Base-by-base conservation (phyloP, 1,140 invertebrate species). In the Phocides pigmalion region DNA sequence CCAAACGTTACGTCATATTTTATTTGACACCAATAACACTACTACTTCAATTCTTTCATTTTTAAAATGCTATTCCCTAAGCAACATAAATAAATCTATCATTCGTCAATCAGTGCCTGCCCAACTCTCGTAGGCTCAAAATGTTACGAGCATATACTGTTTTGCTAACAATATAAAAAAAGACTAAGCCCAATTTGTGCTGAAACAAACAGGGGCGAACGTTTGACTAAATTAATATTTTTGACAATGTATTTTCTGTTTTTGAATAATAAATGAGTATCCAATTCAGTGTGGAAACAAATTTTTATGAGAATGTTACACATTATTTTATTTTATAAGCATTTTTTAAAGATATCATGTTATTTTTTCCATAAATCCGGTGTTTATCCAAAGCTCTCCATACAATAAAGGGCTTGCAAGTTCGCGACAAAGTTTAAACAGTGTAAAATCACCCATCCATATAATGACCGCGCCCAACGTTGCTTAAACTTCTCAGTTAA, bases 31-130 rank as follows among this genome's bases (percentile, higher is more conserved):
- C 28, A 32, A 32, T 32, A 32, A 32, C 28, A 32, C n/a, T n/a
- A n/a, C n/a, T n/a, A n/a, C n/a, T n/a, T n/a, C n/a, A n/a, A n/a
- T n/a, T n/a, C 14, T 39, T 14, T 39, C 35, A 1, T 4, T 39
- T 32, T 39, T 14, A 14, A 39, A 39, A 39, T 12, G 12, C 35
- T 39, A 39, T 39, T 39, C 35, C n/a, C 3, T 25, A 32, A 12
- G 32, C 22, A 17, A 15, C 14, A 32, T 50, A 16, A 50, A 50
- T 50, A 50, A 50, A 50, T 50, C 28, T 50, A 50, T 50, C 47
- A 50, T 12, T 50, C 47, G 47, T 50, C 47, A 50, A 50, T 50
- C 47, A 50, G 22, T 16, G 47, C 25, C 15, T 32, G 47, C 32
- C 47, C 15, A 25, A 32, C 9, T 32, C 28, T 11, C 28, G 47